Percentiles rank a stretch among this genome's conserved stretches.
These are phyloP conservation scores for Cabera pusaria DNA, from an alignment of 2,888 invertebrate species.

Conservation along the genomic window DNA sequence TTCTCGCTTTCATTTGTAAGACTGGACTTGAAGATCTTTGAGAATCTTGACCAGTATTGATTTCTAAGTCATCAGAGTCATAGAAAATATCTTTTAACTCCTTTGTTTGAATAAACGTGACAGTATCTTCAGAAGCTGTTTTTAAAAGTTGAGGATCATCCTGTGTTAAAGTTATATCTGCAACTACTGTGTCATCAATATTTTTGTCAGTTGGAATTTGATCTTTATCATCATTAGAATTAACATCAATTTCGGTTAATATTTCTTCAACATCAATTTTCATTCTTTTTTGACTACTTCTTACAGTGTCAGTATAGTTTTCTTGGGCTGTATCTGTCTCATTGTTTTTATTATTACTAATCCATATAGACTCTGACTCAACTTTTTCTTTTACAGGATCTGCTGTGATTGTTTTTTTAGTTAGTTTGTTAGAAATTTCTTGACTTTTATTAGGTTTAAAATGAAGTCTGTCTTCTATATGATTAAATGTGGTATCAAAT, in stretches of 20 bases:
- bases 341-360: no score
- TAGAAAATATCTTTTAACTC: conserved; percentile 1
- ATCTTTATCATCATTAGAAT: not conserved
- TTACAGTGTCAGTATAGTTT: no score
- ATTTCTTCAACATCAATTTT: no score
- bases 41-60: conserved; percentile 22
- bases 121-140: conserved; percentile 7
- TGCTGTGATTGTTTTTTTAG: no score
- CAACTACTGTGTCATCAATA: not conserved
- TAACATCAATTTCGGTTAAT: no score
- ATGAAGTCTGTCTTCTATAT: conserved; percentile 6
- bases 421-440: no score
- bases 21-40: conserved; percentile 49
- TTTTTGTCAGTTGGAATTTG: not conserved
- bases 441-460: no score
- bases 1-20: conserved; percentile 37
- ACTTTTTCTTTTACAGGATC: no score
- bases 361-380: no score
- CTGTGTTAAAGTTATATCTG: no score
- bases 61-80: conserved; percentile 8
- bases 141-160: conserved; percentile 1
- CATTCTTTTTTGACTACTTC: no score
- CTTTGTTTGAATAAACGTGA: conserved; percentile 3
- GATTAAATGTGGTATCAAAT: conserved; percentile 49
- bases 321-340: no score